Conservation (phyloP, 2,888 invertebrate species). For the Caenorhabditis sulstoni region DNA sequence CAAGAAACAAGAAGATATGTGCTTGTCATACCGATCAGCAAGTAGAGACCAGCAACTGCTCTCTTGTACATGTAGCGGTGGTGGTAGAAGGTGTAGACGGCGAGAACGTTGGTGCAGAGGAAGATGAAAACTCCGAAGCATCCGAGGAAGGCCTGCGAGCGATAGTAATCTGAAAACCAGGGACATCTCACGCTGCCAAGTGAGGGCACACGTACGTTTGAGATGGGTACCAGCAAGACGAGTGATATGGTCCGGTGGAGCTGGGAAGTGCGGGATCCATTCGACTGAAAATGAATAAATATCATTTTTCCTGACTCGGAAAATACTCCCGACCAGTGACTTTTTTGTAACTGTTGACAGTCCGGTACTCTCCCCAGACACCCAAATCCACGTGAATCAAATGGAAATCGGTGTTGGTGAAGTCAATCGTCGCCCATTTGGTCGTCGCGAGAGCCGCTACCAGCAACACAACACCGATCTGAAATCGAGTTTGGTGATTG, state of each 20-base stretch:
- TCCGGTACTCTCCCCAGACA: slow-evolving; percentile 79
- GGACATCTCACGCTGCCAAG: not conserved
- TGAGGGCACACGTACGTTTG: slow-evolving; percentile 72
- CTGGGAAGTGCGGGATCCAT: slow-evolving; percentile 80
- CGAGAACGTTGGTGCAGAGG: slow-evolving; percentile 72
- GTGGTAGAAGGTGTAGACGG: slow-evolving; percentile 78
- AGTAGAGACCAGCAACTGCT: slow-evolving; percentile 73
- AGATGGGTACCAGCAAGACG: slow-evolving; percentile 77
- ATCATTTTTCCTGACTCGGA: not conserved
- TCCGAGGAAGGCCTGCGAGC: slow-evolving; percentile 77
- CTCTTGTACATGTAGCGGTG: slow-evolving; percentile 80
- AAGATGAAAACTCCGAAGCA: slow-evolving; percentile 74
- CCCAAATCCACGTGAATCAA: slow-evolving; percentile 73
- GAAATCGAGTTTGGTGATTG: slow-evolving; percentile 42
- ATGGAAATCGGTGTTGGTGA: slow-evolving; percentile 73
- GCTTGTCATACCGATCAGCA: slow-evolving; percentile 71
- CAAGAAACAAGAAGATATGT: not conserved
- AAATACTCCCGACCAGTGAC: slow-evolving; percentile 21
- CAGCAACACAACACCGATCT: slow-evolving; percentile 72
- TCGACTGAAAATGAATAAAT: slow-evolving; percentile 70
- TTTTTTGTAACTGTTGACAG: slow-evolving; percentile 55
- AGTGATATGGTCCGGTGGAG: slow-evolving; percentile 72
- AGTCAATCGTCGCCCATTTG: slow-evolving; percentile 75
- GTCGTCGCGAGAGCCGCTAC: slow-evolving; percentile 74
- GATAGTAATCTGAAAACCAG: slow-evolving; percentile 76